Evolutionary conservation across 2,888 invertebrate genomes (phyloP).

Genomic region (Limnephilus lunatus): DNA sequence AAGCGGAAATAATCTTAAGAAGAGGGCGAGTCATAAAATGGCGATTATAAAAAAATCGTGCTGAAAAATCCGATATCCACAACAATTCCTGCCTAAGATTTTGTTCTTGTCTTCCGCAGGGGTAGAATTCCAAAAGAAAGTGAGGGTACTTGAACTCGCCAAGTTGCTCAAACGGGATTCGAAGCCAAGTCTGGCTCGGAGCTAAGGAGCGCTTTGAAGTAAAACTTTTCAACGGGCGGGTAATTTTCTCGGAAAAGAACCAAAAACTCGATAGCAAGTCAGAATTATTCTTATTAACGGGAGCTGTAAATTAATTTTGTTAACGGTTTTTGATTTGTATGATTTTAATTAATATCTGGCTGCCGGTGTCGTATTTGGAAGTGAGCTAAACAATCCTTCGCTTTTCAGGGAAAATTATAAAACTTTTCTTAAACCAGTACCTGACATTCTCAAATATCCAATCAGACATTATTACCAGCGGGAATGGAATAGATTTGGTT

Average conservation of each 20-base stretch:
- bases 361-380: not conserved
- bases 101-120: slow-evolving; percentile 20
- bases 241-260: slow-evolving; percentile 18
- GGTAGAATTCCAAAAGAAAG: slow-evolving; percentile 21
- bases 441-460: not conserved
- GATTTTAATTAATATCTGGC: slow-evolving; percentile 24
- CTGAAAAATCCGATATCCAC: slow-evolving; percentile 9
- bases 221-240: slow-evolving; percentile 30
- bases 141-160: slow-evolving; percentile 33
- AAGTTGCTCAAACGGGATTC: slow-evolving; percentile 47
- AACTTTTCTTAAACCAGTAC: not conserved
- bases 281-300: not conserved
- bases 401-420: not conserved
- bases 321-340: slow-evolving; percentile 31
- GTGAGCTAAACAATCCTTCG: not conserved
- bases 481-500: not conserved
- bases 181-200: slow-evolving; percentile 23
- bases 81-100: slow-evolving; percentile 21
- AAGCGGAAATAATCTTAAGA: not conserved
- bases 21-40: not conserved
- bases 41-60: not conserved
- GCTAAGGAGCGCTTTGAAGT: slow-evolving; percentile 31
- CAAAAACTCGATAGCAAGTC: slow-evolving; percentile 35
- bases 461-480: not conserved
- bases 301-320: slow-evolving; percentile 25